These are phyloP conservation scores for Cerceris rybyensis DNA, from an alignment of 2,888 invertebrate species.

Conservation along the genomic window DNA sequence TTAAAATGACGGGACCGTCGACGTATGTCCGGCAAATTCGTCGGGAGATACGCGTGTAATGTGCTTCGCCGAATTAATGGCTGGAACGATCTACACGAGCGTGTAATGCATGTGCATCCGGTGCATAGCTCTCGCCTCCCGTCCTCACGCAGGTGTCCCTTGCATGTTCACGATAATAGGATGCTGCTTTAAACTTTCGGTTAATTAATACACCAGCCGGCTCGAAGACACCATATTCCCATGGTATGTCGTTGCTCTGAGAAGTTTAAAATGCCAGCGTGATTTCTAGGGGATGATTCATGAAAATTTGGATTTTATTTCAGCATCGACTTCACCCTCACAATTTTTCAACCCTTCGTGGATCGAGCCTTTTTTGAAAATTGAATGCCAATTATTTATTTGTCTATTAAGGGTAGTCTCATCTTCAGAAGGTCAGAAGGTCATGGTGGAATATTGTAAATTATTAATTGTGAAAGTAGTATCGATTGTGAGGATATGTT, in stretches of 20 bases:
- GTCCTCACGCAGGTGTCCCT: not conserved
- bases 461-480: too few relatives aligned
- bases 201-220: constrained; percentile 2
- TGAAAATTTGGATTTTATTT: not conserved
- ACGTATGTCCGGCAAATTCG: constrained; percentile 6
- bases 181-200: constrained; percentile 14
- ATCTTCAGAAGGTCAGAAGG: too few relatives aligned
- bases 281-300: too few relatives aligned
- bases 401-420: too few relatives aligned
- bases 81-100: constrained; percentile 18
- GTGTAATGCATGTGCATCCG: constrained; percentile 16
- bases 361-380: too few relatives aligned
- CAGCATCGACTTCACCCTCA: not conserved
- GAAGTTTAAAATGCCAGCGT: too few relatives aligned
- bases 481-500: too few relatives aligned
- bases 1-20: constrained; percentile 19
- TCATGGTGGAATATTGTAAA: too few relatives aligned
- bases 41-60: constrained; percentile 21
- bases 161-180: constrained; percentile 8
- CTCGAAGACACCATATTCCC: too few relatives aligned
- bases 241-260: too few relatives aligned
- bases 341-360: not conserved
- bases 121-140: not conserved
- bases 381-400: too few relatives aligned
- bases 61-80: constrained; percentile 35